Base-by-base conservation (phyloP, 2,888 invertebrate species). In the Sphaeridia pumilis region DNA sequence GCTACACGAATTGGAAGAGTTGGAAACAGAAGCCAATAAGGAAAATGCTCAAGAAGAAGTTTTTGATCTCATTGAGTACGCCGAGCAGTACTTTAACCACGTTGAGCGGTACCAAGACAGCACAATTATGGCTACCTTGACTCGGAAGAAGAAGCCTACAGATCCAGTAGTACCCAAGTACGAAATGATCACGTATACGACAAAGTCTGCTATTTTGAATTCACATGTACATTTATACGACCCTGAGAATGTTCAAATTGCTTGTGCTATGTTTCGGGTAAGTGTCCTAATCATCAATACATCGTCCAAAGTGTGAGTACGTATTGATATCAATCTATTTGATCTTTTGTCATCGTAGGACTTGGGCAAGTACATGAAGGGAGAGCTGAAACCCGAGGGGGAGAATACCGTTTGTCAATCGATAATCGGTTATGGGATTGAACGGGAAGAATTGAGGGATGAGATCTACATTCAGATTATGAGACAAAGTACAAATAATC, bases 211-310 rank as follows among this genome's bases (percentile, higher is more conserved):
- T 54, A 93, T 94, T 64, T 87, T 90, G 1, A 88, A 86, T 48
- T 92, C 93, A 0, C 93, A 93, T 71, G 84, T 94, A 66, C 90
- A 90, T 67, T 80, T 94, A 76, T 90, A 92, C 69, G 93, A 94
- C 73, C 89, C 92, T 0, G 92, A 93, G 69, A 93, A 93, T 70
- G 82, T 92, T 17, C 50, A 52, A 27, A 36, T 60, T 2, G 57
- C 53, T 21, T 56, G 92, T 67, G 83, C 80, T 60, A 84, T 90
- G 59, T 94, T 93, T 71, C 80, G 89, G 72, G 90, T 89, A 72
- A 79, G 79, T 71, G 20, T 14, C 22, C 17, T 7, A 44, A 20
- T 41, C 20, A 12, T 38, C 7, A 38, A 38, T 7, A 17, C 38
- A 14, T 38, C 38, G 10, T 38, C 4, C 17, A 38, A 38, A 38